These are phyloP conservation scores for Halcyon malimbica DNA, from an alignment of 2,113 vertebrate species.

Conservation along the genomic window DNA sequence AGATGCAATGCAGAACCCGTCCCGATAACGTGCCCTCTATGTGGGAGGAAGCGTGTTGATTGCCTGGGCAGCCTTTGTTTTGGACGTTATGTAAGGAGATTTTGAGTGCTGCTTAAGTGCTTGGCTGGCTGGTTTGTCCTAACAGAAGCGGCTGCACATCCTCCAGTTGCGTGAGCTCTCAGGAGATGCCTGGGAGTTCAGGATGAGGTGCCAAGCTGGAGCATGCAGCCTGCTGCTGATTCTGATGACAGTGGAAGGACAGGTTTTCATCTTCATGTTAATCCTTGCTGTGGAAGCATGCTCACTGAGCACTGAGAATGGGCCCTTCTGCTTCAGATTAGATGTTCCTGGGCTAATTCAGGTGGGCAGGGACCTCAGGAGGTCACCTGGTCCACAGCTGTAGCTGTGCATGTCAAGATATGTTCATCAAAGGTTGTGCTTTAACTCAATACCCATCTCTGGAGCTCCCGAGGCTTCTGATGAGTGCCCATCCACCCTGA, in stretches of 20 bases:
- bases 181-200: accelerated
- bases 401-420: accelerated
- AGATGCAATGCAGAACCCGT: not conserved
- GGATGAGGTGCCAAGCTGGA: not conserved
- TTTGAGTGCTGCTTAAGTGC: not conserved
- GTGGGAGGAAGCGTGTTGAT: not conserved
- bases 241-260: not conserved
- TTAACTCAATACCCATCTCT: not conserved
- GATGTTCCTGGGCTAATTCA: not conserved
- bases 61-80: not conserved
- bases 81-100: not conserved
- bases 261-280: not conserved
- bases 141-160: not conserved
- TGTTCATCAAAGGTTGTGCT: not conserved
- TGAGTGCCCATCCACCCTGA: not conserved
- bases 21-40: not conserved
- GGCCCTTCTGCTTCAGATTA: not conserved
- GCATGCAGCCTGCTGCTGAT: not conserved
- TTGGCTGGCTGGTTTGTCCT: not conserved
- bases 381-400: not conserved
- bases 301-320: not conserved
- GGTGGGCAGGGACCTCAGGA: not conserved
- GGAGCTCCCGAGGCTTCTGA: not conserved
- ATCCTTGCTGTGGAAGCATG: not conserved
- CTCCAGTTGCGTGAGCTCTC: not conserved